Evolutionary conservation across 2,113 vertebrate species (phyloP), one percentile per base, ranked within the genome.

Genomic region (Romanogobio albipinnatus): DNA sequence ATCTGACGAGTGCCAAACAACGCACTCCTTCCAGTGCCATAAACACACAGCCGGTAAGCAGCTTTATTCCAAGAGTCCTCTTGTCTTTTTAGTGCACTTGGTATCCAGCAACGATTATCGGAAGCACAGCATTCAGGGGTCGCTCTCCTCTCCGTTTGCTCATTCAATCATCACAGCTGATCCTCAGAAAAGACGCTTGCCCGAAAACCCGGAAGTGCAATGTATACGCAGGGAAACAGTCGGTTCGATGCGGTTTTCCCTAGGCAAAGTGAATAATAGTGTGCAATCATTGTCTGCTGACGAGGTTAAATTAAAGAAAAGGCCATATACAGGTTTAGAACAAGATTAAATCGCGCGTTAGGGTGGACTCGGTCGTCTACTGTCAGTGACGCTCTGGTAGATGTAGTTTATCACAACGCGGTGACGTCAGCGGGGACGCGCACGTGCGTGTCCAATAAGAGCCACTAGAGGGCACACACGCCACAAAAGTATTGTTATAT

Each of bases 151-250:
- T 64, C 17, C 56, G 29, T n/a, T 43, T 24, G 53, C 39, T 81
- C 79, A 51, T 68, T 81, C 61, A 81, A 36, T 51, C 78, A 1
- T 68, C 43, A 51, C 79, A 49, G 79, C 79, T 68, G 61, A 81
- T n/a, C 79, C 45, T 26, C 49, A 4, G 59, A 22, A 64, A 24
- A 64, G 56, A 45, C 59, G 26, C 77, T 62, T 64, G 59, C 14
- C 24, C 59, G 59, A 51, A 75, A 68, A 81, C 47, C 79, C 62
- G 79, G 79, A 81, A 81, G 62, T 81, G 79, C 15, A 29, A 19
- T 26, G 5, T 17, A 29, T 81, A 22, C 1, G 15, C 8, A 33
- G 78, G 59, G 10, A 68, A 68, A 14, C 61, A 36, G 61, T 26
- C 26, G 26, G 61, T 13, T 68, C 45, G 61, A 29, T 26, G 17